Percentiles rank a stretch among this genome's conserved stretches.
Conservation (phyloP, 2,888 invertebrate species). For the Coelinius sp. region DNA sequence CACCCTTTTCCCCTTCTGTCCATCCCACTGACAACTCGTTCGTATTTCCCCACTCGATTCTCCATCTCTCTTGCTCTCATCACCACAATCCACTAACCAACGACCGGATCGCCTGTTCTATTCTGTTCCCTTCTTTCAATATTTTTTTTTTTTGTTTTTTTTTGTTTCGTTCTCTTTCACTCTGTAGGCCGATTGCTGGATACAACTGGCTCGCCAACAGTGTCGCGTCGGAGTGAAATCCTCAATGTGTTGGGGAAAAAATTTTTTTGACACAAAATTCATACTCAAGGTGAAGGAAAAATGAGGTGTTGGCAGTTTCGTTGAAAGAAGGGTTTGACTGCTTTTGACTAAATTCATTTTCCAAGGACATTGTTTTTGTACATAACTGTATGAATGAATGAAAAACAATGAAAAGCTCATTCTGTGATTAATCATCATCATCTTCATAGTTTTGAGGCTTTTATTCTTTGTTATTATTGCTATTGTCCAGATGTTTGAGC, state of each 20-base stretch:
- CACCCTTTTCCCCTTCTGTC: conserved; percentile 40
- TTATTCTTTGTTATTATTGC: too few species aligned
- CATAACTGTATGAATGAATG: too few species aligned
- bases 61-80: not conserved
- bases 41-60: conserved; percentile 43
- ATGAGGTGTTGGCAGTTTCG: too few species aligned
- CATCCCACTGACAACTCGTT: conserved; percentile 56
- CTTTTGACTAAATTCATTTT: too few species aligned
- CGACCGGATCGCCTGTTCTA: conserved; percentile 35
- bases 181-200: not conserved
- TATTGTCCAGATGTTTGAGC: too few species aligned
- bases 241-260: not conserved
- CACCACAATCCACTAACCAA: conserved; percentile 28
- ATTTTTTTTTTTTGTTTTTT: conserved; percentile 20
- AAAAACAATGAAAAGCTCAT: too few species aligned
- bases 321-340: too few species aligned
- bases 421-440: too few species aligned
- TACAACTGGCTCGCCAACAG: conserved; percentile 4
- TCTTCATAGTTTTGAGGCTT: too few species aligned
- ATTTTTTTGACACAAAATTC: too few species aligned
- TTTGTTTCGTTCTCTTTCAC: not conserved
- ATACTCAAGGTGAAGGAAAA: too few species aligned
- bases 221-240: conserved; percentile 2
- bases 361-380: too few species aligned
- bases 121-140: not conserved